These are phyloP conservation scores for Callyntrura guangdongensis DNA, from an alignment of 2,888 invertebrate species.

Conservation along the genomic window DNA sequence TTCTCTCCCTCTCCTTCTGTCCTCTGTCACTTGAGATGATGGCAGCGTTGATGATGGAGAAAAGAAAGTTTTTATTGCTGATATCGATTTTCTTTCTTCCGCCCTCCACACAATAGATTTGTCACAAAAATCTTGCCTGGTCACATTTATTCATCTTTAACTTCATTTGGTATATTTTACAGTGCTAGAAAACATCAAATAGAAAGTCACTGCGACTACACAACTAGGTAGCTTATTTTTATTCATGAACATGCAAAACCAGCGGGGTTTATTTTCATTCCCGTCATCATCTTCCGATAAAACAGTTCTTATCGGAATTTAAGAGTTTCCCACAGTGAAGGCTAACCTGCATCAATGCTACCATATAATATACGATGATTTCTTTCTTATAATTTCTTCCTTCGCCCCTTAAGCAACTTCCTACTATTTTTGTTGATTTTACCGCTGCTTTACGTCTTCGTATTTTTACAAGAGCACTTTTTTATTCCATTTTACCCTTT, in stretches of 20 bases:
- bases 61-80: constrained; percentile 25
- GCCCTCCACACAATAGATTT: neutral
- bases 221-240: neutral
- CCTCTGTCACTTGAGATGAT: constrained; percentile 8
- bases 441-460: neutral
- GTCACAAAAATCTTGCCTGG: neutral
- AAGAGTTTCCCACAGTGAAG: neutral
- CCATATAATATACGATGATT: neutral
- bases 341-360: neutral
- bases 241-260: too few species aligned
- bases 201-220: neutral
- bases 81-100: neutral
- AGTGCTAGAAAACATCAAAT: too few species aligned
- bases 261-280: neutral
- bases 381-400: neutral
- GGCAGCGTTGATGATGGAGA: neutral
- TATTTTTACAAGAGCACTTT: neutral
- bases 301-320: constrained; percentile 19
- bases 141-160: too few species aligned
- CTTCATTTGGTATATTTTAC: too few species aligned
- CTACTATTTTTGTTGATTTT: neutral
- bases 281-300: neutral
- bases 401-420: constrained; percentile 1
- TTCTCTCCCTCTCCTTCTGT: neutral
- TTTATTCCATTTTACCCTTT: too few species aligned